Conservation (phyloP, 2,888 invertebrate genomes). For the Cantharis nigra region DNA sequence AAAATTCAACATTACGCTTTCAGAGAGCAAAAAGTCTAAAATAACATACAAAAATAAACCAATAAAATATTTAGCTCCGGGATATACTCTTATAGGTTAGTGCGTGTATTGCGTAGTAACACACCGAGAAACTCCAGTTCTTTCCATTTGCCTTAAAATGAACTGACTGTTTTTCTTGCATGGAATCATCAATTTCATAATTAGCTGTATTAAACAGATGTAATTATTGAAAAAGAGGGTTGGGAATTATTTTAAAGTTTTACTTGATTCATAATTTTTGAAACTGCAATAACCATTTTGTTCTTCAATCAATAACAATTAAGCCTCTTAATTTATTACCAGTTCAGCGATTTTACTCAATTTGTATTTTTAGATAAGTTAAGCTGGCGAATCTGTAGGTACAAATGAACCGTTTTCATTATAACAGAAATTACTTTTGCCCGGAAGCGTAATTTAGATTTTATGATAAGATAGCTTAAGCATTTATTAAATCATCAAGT, state of each 20-base stretch:
- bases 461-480: neutral
- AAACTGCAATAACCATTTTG: neutral
- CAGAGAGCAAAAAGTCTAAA: neutral
- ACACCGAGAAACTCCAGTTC: neutral
- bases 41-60: neutral
- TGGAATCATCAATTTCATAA: no score
- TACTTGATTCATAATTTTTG: neutral
- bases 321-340: neutral
- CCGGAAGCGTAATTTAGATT: neutral
- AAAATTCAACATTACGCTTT: neutral
- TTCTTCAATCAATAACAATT: neutral
- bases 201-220: no score
- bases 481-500: neutral
- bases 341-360: neutral
- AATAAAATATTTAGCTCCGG: neutral
- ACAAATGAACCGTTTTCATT: neutral
- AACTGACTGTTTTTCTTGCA: no score
- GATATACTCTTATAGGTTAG: neutral
- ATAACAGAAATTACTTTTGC: neutral
- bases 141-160: neutral
- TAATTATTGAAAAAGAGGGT: neutral
- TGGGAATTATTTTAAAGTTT: neutral
- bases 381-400: neutral
- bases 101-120: neutral
- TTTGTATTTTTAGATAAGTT: neutral